Evolutionary conservation across 2,888 invertebrate genomes (phyloP).

Genomic region (Gymnoscelis rufifasciata): DNA sequence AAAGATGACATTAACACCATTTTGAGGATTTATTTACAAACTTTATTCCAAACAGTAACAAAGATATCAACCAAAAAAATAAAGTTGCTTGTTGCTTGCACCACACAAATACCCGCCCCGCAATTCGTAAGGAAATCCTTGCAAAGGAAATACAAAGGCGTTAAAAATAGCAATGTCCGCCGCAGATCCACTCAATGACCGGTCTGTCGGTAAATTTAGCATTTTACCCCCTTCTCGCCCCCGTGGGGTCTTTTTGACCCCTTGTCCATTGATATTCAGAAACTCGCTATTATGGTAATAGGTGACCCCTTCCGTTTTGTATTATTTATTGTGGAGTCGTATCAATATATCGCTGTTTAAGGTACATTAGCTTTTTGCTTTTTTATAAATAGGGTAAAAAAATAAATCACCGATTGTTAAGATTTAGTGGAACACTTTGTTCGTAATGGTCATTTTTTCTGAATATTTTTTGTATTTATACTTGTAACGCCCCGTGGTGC

Average conservation of each 20-base stretch:
- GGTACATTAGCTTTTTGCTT: slow-evolving; percentile 63
- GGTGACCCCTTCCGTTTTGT: slow-evolving; percentile 59
- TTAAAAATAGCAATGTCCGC: slow-evolving; percentile 67
- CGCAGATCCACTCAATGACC: slow-evolving; percentile 63
- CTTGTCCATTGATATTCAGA: slow-evolving; percentile 55
- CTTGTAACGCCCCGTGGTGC: too few species aligned
- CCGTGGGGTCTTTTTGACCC: slow-evolving; percentile 38
- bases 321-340: slow-evolving; percentile 66
- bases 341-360: slow-evolving; percentile 66
- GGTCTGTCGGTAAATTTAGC: slow-evolving; percentile 60
- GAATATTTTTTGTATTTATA: too few species aligned
- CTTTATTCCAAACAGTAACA: background rate
- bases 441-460: too few species aligned
- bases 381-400: slow-evolving; percentile 27
- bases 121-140: slow-evolving; percentile 67
- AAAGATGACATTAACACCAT: too few species aligned
- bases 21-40: too few species aligned
- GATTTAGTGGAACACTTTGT: background rate
- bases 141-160: slow-evolving; percentile 66
- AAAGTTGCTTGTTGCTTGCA: slow-evolving; percentile 22
- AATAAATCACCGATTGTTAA: slow-evolving; percentile 8
- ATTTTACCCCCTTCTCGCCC: slow-evolving; percentile 39
- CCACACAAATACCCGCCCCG: slow-evolving; percentile 38
- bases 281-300: slow-evolving; percentile 60
- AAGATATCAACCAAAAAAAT: background rate